Percentiles rank a stretch among this genome's conserved stretches.
Conservation (phyloP, 2,113 vertebrate genomes). For the Saccopteryx bilineata region DNA sequence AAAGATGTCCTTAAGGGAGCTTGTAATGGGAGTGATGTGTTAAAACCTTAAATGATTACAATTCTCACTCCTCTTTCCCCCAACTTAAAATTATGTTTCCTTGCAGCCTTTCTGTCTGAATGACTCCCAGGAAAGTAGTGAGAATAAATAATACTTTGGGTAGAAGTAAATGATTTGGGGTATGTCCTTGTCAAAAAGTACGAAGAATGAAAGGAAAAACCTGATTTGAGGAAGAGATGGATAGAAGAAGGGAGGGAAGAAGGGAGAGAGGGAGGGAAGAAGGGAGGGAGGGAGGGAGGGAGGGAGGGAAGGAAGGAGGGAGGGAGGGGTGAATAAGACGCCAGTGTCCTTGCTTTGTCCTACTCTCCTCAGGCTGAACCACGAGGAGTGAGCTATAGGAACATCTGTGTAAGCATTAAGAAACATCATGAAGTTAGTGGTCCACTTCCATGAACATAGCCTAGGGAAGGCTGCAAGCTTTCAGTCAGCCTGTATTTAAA, state of each 20-base stretch:
- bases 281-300: not conserved
- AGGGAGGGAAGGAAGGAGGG: not conserved
- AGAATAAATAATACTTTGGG: not conserved
- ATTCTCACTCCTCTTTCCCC: not conserved
- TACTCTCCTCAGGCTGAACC: not conserved
- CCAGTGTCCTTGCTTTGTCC: not conserved
- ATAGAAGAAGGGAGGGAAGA: not conserved
- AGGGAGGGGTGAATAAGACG: not conserved
- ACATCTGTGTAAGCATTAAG: not conserved
- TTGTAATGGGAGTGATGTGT: not conserved
- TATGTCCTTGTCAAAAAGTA: not conserved
- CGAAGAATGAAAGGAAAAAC: not conserved
- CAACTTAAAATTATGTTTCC: not conserved
- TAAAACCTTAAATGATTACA: not conserved
- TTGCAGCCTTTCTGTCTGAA: not conserved
- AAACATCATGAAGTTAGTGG: too few relatives aligned
- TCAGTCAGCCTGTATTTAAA: constrained; percentile 9
- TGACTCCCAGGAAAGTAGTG: not conserved
- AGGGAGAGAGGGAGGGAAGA: not conserved
- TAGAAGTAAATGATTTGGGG: not conserved
- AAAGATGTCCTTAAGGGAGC: not conserved
- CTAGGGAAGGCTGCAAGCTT: not conserved
- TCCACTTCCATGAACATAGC: not conserved
- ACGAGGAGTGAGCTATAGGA: not conserved
- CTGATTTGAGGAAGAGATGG: not conserved